Evolutionary conservation across 2,113 vertebrate species (phyloP), one percentile per base, ranked within the genome.

Genomic region (Spilogale gracilis): DNA sequence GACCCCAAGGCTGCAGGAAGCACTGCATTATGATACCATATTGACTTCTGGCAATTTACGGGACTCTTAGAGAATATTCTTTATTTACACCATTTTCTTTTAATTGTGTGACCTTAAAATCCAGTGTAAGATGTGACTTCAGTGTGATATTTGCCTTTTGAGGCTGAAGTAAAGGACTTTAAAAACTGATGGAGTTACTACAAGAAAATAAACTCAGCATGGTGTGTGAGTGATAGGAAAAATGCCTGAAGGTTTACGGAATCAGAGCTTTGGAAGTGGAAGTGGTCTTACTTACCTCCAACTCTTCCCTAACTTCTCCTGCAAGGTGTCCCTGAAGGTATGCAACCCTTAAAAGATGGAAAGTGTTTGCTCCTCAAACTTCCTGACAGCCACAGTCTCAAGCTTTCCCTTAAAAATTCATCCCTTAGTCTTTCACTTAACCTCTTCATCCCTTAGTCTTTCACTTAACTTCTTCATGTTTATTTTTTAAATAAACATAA

Each of bases 141-240:
- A 5, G 9, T 78, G 9, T 9, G 45, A 25, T 61, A 6, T 76
- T 88, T 52, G 20, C 13, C 25, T 45, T 88, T 89, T n/a, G n/a
- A 16, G 38, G 50, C 80, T 81, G 17, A 89, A 86, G 23, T 63
- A 65, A 91, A 90, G 38, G 74, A 48, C 10, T 95, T 96, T 87
- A 50, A 48, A 94, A 78, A 67, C 5, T 20, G 56, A 92, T 38
- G 4, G 5, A 4, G n/a, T 30, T 60, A 17, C n/a, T 45, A 50
- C 9, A 61, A 89, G 60, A 48, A 90, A 63, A 78, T 38, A 65
- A 56, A 21, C 25, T 7, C 38, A n/a, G 45, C 21, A 61, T 5
- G 4, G 11, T 82, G 52, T 85, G 10, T 56, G 30, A 10, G 17
- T 73, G 63, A 48, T 7, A 13, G 10, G 54, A 81, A 61, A 78